Percentiles rank a stretch among this genome's conserved stretches.
Conservation (phyloP, 2,113 vertebrate species). For the Pluvianellus socialis region DNA sequence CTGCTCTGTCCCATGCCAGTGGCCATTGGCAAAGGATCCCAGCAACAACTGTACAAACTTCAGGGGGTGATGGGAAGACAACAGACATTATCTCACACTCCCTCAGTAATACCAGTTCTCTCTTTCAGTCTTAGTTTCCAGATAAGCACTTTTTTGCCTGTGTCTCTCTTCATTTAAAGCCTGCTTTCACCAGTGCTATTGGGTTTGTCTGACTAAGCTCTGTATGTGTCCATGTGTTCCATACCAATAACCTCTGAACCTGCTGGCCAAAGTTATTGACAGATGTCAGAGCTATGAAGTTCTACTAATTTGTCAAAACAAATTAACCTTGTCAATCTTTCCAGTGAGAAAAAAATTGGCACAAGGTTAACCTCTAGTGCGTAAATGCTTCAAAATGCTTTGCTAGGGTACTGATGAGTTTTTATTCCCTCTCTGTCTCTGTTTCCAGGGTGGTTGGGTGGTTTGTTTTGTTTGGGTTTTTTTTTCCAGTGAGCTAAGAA, state of each 20-base stretch:
- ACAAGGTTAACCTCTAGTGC: neutral
- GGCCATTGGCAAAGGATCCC: neutral
- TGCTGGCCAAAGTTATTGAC: neutral
- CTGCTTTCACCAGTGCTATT: neutral
- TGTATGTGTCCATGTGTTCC: neutral
- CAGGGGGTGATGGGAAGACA: neutral
- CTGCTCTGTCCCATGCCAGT: neutral
- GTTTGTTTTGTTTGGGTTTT: neutral
- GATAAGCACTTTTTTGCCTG: neutral
- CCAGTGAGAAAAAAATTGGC: neutral
- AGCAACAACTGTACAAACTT: neutral
- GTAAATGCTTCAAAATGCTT: neutral
- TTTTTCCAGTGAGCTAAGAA: neutral
- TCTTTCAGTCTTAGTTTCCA: neutral
- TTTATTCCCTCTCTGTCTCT: neutral
- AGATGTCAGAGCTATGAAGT: neutral
- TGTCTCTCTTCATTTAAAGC: neutral
- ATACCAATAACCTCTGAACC: neutral
- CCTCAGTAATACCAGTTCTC: neutral
- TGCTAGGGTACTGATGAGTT: neutral
- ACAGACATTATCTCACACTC: neutral
- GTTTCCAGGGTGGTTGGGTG: neutral
- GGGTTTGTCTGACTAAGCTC: neutral
- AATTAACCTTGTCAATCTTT: neutral
- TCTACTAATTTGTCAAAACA: neutral